Evolutionary conservation across 2,797 vertebrate species (phyloP).

Genomic region (Sebastes variabilis): DNA sequence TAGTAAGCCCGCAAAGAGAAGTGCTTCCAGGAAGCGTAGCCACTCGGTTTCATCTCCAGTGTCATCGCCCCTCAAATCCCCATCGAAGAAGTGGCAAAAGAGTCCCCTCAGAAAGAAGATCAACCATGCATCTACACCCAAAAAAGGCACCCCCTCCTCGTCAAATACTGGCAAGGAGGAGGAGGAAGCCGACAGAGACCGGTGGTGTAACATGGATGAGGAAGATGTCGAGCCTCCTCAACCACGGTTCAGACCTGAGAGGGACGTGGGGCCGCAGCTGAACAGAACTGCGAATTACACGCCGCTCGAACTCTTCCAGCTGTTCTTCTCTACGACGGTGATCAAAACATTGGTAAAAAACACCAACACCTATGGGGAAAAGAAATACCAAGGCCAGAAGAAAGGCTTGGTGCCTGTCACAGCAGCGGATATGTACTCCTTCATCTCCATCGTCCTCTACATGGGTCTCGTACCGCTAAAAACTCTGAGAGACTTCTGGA

Average conservation of each 20-base stretch:
- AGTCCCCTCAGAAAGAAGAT: slow-evolving; percentile 22
- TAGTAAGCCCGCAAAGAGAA: slow-evolving; percentile 13
- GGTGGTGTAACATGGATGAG: slow-evolving; percentile 49
- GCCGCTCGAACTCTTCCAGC: slow-evolving; percentile 66
- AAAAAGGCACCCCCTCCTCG: slow-evolving; percentile 7
- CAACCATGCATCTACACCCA: not conserved
- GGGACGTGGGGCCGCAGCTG: slow-evolving; percentile 60
- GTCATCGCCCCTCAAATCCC: slow-evolving; percentile 15
- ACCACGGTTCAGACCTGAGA: slow-evolving; percentile 56
- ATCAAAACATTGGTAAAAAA: slow-evolving; percentile 62
- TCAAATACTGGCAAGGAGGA: not conserved
- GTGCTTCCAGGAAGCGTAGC: slow-evolving; percentile 14
- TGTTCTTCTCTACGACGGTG: slow-evolving; percentile 62
- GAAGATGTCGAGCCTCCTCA: slow-evolving; percentile 54
- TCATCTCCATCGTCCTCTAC: slow-evolving; percentile 65
- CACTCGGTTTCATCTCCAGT: slow-evolving; percentile 11
- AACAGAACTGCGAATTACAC: slow-evolving; percentile 60
- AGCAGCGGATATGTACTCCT: slow-evolving; percentile 63
- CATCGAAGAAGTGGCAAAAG: slow-evolving; percentile 5
- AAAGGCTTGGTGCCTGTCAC: slow-evolving; percentile 46
- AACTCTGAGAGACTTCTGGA: slow-evolving; percentile 67
- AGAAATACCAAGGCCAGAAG: slow-evolving; percentile 31
- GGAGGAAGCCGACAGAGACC: not conserved
- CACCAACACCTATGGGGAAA: slow-evolving; percentile 57
- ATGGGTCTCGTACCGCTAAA: slow-evolving; percentile 67